Conservation (phyloP, 2,888 invertebrate genomes). For the Chorisops tibialis region DNA sequence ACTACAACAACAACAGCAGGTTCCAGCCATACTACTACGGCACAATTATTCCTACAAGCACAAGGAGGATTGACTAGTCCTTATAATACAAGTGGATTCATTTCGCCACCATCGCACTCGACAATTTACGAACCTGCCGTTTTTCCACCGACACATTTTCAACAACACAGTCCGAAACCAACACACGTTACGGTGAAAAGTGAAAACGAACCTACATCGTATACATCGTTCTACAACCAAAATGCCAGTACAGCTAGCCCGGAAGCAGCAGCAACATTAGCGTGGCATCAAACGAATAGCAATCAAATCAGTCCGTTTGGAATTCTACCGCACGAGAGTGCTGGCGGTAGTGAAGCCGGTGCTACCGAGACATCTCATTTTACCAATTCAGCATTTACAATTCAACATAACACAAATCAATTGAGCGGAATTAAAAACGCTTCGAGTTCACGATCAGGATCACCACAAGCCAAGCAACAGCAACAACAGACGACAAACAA, state of each 20-base stretch:
- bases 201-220: conserved; percentile 3
- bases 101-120: conserved; percentile 62
- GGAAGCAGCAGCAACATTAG: conserved; percentile 54
- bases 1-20: conserved; percentile 47
- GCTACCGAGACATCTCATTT: conserved; percentile 36
- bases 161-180: conserved; percentile 49
- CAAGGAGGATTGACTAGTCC: conserved; percentile 44
- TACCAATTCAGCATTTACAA: conserved; percentile 53
- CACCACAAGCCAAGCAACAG: conserved; percentile 12
- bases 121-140: conserved; percentile 80
- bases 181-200: conserved; percentile 34
- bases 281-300: conserved; percentile 69
- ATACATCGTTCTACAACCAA: conserved; percentile 2
- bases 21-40: conserved; percentile 62
- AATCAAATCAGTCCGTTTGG: conserved; percentile 59
- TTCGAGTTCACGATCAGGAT: conserved; percentile 44
- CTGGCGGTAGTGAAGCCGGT: conserved; percentile 57
- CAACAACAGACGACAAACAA: neutral
- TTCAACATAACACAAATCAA: conserved; percentile 55
- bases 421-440: conserved; percentile 43
- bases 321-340: conserved; percentile 72
- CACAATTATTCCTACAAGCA: conserved; percentile 61
- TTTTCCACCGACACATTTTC: conserved; percentile 79
- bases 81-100: conserved; percentile 68
- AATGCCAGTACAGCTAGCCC: conserved; percentile 11